A percentile compares a stretch with the other conserved stretches of the same genome.
Conservation (phyloP, 2,888 invertebrate genomes). For the Macaria liturata region DNA sequence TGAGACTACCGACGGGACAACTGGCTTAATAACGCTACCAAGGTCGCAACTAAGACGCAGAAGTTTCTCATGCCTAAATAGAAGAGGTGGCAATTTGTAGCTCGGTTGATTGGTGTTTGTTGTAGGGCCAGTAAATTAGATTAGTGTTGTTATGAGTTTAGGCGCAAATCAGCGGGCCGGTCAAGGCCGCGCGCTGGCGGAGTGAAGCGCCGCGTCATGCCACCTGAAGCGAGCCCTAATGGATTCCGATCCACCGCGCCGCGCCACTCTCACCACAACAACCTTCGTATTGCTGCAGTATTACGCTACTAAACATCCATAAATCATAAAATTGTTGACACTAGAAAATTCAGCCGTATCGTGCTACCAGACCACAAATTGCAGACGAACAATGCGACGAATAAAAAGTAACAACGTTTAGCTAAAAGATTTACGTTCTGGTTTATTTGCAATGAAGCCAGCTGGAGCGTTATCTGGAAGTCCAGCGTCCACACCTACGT, state of each 20-base stretch:
- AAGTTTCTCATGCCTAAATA: constrained; percentile 5
- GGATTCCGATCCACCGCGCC: constrained; percentile 36
- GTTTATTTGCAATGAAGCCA: constrained; percentile 13
- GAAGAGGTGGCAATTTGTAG: constrained; percentile 13
- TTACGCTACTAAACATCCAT: constrained; percentile 17
- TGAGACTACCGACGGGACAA: constrained; percentile 6
- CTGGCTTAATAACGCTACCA: constrained; percentile 7
- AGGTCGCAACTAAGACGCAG: constrained; percentile 7
- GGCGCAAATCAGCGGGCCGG: constrained; percentile 34
- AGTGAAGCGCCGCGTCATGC: constrained; percentile 38
- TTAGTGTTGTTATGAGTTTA: constrained; percentile 33
- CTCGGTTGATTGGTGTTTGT: constrained; percentile 19
- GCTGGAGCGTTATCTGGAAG: constrained; percentile 13
- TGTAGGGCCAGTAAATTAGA: constrained; percentile 27
- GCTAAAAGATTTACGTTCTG: background rate
- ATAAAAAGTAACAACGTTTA: constrained; percentile 1
- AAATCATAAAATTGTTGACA: constrained; percentile 6
- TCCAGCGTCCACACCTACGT: constrained; percentile 26
- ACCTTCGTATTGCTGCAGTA: constrained; percentile 31
- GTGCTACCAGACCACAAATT: background rate
- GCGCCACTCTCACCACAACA: constrained; percentile 30
- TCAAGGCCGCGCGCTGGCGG: constrained; percentile 46
- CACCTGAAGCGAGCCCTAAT: constrained; percentile 36
- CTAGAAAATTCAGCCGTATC: too few relatives aligned
- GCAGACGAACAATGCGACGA: background rate